Evolutionary conservation across 2,888 invertebrate species (phyloP), one percentile per base, ranked within the genome.

Genomic region (Labia minor): DNA sequence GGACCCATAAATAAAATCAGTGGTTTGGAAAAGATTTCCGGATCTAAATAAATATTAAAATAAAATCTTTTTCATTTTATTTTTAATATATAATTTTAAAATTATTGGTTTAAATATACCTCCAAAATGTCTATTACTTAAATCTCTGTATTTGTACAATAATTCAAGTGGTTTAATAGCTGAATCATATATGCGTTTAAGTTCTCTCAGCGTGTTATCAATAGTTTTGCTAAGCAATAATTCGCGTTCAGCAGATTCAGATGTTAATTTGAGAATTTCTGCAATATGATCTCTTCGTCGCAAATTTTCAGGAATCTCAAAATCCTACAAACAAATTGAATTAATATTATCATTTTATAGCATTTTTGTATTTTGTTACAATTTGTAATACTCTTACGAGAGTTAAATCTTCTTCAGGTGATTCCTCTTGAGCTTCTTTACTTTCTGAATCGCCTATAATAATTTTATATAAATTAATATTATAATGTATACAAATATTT

Each of bases 21-120:
- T 1, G 96, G 95, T 75, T 95, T 95, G 1, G 94, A 92, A 77
- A 93, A 93, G 75, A 95, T 93, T 83, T 96, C 95, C 1, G 93
- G 90, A 80, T 95, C 95, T 83, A 73, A 65, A 74, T 72, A 67
- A 70, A 68, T n/a, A 26, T 3, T 3, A 26, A 26, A 8, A 26
- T 26, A 26, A 3, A 26, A 26, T 26, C n/a, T 26, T n/a, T 49
- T 49, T 49, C 49, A 10, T n/a, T 49, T 6, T 49, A 1, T 67
- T 62, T 4, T 21, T n/a, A 20, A 69, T 61, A 21, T 21, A 3
- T 18, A 20, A 16, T 21, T 14, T 19, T 26, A 8, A 26, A 66
- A n/a, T n/a, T n/a, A n/a, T n/a, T n/a, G n/a, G n/a, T n/a, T n/a
- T n/a, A n/a, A n/a, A 67, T 71, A 73, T 74, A 83, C 84, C 83